phyloP scores from a whole-genome alignment of 2,888 invertebrate species.

The Nomada ruficornis region DNA sequence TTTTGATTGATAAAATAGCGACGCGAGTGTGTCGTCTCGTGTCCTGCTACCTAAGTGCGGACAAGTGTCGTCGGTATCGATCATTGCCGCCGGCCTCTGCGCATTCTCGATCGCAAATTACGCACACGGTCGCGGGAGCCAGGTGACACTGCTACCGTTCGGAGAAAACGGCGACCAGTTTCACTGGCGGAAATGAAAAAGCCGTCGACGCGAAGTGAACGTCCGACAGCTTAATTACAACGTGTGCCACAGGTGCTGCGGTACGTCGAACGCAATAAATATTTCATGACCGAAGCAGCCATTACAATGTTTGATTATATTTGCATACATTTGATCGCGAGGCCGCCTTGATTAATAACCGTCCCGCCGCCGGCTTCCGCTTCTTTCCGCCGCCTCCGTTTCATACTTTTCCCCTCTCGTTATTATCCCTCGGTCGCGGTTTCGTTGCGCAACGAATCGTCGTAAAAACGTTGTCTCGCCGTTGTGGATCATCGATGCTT shows the following conservation, averaged over 20 bases:
- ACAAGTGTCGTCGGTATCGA: slow-evolving; percentile 2
- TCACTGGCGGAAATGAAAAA: slow-evolving; percentile 35
- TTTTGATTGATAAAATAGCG: neutral
- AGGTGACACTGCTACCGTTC: neutral
- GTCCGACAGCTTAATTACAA: slow-evolving; percentile 52
- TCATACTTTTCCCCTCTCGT: too few relatives aligned
- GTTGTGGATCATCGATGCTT: slow-evolving; percentile 33
- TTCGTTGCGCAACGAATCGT: slow-evolving; percentile 29
- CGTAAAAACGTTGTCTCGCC: slow-evolving; percentile 45
- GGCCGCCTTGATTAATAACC: slow-evolving; percentile 39
- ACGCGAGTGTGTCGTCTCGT: neutral
- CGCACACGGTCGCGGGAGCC: neutral
- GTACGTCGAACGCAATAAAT: slow-evolving; percentile 39
- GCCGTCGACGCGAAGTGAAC: slow-evolving; percentile 19
- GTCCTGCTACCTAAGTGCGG: neutral
- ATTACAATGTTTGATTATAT: slow-evolving; percentile 46
- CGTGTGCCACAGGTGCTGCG: slow-evolving; percentile 35
- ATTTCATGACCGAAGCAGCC: slow-evolving; percentile 40
- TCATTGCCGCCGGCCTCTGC: neutral
- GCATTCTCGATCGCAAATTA: slow-evolving; percentile 9
- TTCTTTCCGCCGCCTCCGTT: neutral
- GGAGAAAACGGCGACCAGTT: slow-evolving; percentile 22
- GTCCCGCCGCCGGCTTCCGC: neutral
- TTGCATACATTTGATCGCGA: slow-evolving; percentile 35
- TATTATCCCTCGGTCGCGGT: neutral